Evolutionary conservation across 2,888 invertebrate genomes (phyloP).

Genomic region (Boloria selene): DNA sequence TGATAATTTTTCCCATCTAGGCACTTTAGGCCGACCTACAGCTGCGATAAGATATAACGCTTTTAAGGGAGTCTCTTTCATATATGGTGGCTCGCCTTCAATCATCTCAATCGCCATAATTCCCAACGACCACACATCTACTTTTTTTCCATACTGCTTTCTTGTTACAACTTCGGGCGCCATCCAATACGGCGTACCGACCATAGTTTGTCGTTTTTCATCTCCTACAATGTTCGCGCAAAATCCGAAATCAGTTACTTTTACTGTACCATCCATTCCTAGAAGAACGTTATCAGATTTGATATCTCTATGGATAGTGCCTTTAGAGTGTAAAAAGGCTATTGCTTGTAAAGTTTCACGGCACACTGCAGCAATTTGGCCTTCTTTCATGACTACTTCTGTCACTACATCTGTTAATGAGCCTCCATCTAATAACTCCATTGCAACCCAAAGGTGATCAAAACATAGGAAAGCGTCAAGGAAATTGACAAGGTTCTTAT

Average conservation of each 20-base stretch:
- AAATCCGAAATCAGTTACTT: slow-evolving; percentile 98
- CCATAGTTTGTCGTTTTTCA: slow-evolving; percentile 98
- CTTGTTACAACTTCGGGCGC: slow-evolving; percentile 96
- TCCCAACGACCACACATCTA: slow-evolving; percentile 97
- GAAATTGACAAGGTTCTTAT: slow-evolving; percentile 97
- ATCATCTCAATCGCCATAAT: slow-evolving; percentile 98
- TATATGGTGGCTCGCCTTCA: slow-evolving; percentile 98
- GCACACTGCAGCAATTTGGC: slow-evolving; percentile 97
- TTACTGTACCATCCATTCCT: slow-evolving; percentile 95
- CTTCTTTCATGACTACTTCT: slow-evolving; percentile 98
- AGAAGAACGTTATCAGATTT: slow-evolving; percentile 98
- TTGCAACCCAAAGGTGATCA: slow-evolving; percentile 97
- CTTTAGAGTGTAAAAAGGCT: slow-evolving; percentile 93
- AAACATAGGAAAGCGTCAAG: slow-evolving; percentile 95
- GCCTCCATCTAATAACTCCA: slow-evolving; percentile 97
- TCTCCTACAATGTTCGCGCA: slow-evolving; percentile 98
- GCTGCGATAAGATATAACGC: slow-evolving; percentile 98
- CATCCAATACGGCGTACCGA: slow-evolving; percentile 99
- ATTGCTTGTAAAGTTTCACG: slow-evolving; percentile 92
- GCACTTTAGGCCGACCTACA: slow-evolving; percentile 95
- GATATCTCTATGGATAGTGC: slow-evolving; percentile 96
- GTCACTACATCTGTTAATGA: slow-evolving; percentile 98
- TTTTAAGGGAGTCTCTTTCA: slow-evolving; percentile 95
- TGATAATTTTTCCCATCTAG: slow-evolving; percentile 90
- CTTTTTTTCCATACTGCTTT: slow-evolving; percentile 96